A percentile compares a stretch with the other conserved stretches of the same genome.
phyloP scores from a whole-genome alignment of 2,888 invertebrate species.

The Cataglyphis albicans region DNA sequence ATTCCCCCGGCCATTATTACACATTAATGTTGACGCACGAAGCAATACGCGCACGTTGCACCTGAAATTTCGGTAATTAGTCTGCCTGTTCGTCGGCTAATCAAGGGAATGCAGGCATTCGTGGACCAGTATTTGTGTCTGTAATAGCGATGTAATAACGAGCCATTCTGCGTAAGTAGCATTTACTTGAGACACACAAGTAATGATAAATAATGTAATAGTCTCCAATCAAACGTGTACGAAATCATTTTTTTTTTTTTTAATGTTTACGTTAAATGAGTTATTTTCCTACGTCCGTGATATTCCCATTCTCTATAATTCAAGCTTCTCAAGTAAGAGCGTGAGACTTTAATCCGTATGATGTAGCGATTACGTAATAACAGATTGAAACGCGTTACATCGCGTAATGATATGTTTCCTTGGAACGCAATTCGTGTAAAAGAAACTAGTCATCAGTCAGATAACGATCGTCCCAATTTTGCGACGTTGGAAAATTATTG shows the following conservation, averaged over 20 bases:
- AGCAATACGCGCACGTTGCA: conserved; percentile 36
- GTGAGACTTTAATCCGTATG: not conserved
- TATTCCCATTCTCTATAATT: not conserved
- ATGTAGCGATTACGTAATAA: conserved; percentile 12
- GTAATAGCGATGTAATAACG: conserved; percentile 51
- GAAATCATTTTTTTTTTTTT: not conserved
- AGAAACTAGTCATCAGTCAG: conserved; percentile 32
- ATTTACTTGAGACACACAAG: conserved; percentile 32
- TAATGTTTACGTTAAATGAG: conserved; percentile 4
- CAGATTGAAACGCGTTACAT: not conserved
- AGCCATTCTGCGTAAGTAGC: conserved; percentile 24
- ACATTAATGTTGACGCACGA: conserved; percentile 63
- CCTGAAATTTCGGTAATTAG: conserved; percentile 68
- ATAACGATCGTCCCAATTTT: conserved; percentile 41
- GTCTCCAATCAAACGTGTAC: not conserved
- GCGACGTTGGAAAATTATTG: conserved; percentile 29
- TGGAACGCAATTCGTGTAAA: not conserved
- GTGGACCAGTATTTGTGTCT: conserved; percentile 39
- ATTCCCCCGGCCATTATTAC: conserved; percentile 53
- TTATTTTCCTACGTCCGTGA: conserved; percentile 13
- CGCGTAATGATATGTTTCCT: conserved; percentile 19
- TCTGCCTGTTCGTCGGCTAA: conserved; percentile 54
- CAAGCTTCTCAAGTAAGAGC: not conserved
- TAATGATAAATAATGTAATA: conserved; percentile 22
- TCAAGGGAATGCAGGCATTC: conserved; percentile 41